These are phyloP conservation scores for Condylura cristata DNA, from an alignment of 2,113 vertebrate species.

Conservation along the genomic window DNA sequence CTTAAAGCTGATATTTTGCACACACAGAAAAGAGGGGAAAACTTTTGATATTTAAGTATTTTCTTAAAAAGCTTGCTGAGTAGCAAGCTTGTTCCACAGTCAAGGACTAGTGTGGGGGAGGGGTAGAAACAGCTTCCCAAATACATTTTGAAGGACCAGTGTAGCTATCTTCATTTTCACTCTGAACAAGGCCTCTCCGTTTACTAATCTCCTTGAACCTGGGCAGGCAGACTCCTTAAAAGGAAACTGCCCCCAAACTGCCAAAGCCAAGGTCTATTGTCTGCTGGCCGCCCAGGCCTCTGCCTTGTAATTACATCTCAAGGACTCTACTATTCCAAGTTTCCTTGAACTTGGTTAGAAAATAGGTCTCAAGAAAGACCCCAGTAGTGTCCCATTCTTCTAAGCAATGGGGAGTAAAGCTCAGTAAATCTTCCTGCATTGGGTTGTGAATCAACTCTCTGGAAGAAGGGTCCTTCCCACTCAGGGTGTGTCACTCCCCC, in stretches of 20 bases:
- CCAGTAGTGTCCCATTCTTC: not conserved
- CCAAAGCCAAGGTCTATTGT: conserved; percentile 46
- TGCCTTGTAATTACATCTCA: not conserved
- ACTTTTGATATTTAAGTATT: conserved; percentile 71
- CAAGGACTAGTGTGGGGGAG: not conserved
- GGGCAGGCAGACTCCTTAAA: conserved; percentile 17
- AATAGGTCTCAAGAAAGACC: conserved; percentile 6
- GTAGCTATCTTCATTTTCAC: not conserved
- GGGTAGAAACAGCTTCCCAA: not conserved
- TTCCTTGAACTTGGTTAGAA: conserved; percentile 2
- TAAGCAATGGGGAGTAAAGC: not conserved
- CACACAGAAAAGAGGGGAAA: conserved; percentile 44
- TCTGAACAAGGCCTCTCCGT: not conserved
- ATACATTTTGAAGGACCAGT: not conserved
- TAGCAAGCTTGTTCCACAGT: conserved; percentile 69
- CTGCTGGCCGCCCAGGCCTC: not conserved
- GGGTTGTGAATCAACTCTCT: not conserved
- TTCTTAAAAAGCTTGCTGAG: conserved; percentile 65
- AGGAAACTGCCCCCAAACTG: not conserved
- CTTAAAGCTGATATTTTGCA: conserved; percentile 71
- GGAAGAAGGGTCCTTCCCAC: conserved; percentile 47
- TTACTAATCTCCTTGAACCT: conserved; percentile 26
- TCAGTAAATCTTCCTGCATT: conserved; percentile 1
- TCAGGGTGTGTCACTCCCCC: not conserved
- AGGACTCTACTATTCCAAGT: not conserved